Evolutionary conservation across 2,113 vertebrate genomes (phyloP).

Genomic region (Monarcha castaneiventris): DNA sequence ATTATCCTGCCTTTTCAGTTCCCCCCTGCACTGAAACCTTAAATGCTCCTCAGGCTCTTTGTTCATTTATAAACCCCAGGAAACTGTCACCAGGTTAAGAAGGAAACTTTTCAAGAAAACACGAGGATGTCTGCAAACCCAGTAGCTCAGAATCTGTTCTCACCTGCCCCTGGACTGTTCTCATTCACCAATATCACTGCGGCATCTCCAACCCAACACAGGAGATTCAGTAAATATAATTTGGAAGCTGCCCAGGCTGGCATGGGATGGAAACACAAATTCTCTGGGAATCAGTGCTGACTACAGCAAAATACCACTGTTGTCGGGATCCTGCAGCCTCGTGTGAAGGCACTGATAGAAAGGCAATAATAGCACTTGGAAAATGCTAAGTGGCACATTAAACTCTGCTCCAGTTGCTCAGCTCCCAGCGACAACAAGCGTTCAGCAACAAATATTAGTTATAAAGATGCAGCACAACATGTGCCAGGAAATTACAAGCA

Average conservation of each 20-base stretch:
- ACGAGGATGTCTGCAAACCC: not conserved
- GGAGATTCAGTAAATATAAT: not conserved
- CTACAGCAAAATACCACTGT: not conserved
- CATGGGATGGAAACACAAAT: not conserved
- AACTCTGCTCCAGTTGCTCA: constrained; percentile 28
- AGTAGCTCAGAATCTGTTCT: not conserved
- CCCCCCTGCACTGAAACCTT: not conserved
- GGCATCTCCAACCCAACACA: not conserved
- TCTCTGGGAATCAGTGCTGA: not conserved
- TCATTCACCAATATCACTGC: not conserved
- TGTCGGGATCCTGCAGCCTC: accelerated
- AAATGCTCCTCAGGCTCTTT: not conserved
- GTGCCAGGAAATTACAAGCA: constrained; percentile 1
- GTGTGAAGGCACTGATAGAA: not conserved
- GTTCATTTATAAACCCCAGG: not conserved
- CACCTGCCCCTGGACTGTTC: not conserved
- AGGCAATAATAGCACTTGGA: not conserved
- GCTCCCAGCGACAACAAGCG: not conserved
- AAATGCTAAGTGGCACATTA: constrained; percentile 29
- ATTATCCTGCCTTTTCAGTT: not conserved
- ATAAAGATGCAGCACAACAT: not conserved
- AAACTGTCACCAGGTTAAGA: not conserved
- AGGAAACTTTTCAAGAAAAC: not conserved
- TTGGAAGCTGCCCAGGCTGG: not conserved
- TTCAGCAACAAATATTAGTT: constrained; percentile 26